Evolutionary conservation across 2,113 vertebrate genomes (phyloP).

Genomic region (Perccottus glenii): DNA sequence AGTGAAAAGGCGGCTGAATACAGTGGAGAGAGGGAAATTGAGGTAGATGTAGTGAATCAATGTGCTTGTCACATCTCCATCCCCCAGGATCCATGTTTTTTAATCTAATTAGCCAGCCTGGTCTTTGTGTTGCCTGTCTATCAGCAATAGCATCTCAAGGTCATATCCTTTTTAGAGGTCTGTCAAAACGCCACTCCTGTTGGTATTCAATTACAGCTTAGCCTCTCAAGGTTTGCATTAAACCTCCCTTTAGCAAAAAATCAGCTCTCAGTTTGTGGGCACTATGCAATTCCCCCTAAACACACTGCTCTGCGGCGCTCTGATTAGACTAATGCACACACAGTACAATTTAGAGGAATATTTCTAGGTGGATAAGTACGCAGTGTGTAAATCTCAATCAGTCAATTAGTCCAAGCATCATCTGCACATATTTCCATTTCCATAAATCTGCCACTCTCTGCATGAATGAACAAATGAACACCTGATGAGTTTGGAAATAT

Average conservation of each 20-base stretch:
- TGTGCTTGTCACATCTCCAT: constrained; percentile 74
- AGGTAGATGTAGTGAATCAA: constrained; percentile 70
- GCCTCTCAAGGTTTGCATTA: constrained; percentile 50
- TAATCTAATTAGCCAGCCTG: constrained; percentile 75
- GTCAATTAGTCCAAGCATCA: constrained; percentile 37
- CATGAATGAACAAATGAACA: constrained; percentile 34
- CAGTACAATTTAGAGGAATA: constrained; percentile 30
- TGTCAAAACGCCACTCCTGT: constrained; percentile 59
- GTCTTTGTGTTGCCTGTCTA: constrained; percentile 75
- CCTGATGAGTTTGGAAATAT: constrained; percentile 21
- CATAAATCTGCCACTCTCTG: constrained; percentile 25
- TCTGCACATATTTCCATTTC: constrained; percentile 25
- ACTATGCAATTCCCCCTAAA: constrained; percentile 31
- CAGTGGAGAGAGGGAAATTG: constrained; percentile 44
- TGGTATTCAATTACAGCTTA: constrained; percentile 71
- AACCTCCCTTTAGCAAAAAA: constrained; percentile 33
- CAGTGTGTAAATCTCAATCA: constrained; percentile 39
- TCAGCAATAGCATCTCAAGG: constrained; percentile 67
- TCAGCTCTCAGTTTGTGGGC: constrained; percentile 17
- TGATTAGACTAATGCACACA: constrained; percentile 45
- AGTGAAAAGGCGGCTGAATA: constrained; percentile 33
- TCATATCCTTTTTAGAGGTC: constrained; percentile 68
- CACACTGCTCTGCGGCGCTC: neutral
- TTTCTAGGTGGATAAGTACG: constrained; percentile 26
- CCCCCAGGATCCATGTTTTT: constrained; percentile 75